Percentiles rank a stretch among this genome's conserved stretches.
Evolutionary conservation across 2,113 vertebrate genomes (phyloP).

Genomic region (Myodes glareolus): DNA sequence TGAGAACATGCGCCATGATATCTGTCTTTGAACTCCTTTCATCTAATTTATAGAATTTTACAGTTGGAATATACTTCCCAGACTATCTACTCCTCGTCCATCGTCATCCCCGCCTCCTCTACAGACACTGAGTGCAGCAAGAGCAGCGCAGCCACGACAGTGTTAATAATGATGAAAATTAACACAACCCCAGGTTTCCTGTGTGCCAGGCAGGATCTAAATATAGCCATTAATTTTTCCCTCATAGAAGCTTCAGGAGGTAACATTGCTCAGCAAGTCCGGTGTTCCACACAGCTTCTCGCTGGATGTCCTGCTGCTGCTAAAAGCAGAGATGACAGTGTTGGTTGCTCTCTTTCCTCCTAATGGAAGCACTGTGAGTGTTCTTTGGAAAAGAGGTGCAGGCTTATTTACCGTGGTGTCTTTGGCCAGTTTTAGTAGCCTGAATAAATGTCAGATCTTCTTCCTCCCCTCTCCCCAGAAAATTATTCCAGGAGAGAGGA

Average conservation of each 20-base stretch:
- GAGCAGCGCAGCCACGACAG: neutral
- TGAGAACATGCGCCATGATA: neutral
- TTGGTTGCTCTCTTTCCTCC: conserved; percentile 11
- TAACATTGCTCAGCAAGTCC: neutral
- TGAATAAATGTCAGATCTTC: conserved; percentile 1
- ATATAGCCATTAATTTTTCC: neutral
- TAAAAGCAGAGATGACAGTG: conserved; percentile 2
- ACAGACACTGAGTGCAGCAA: neutral
- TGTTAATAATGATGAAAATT: conserved; percentile 14
- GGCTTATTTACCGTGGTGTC: neutral
- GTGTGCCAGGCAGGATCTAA: neutral
- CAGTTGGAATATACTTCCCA: neutral
- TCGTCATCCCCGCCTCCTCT: neutral
- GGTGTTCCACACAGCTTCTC: neutral
- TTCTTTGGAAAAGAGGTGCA: neutral
- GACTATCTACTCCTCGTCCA: neutral
- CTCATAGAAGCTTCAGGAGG: neutral
- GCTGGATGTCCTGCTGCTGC: conserved; percentile 22
- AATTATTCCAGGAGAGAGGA: conserved; percentile 22
- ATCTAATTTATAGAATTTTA: conserved; percentile 16
- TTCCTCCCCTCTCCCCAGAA: neutral
- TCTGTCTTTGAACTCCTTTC: conserved; percentile 1
- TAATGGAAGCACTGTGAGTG: conserved; percentile 24
- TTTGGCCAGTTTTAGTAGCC: conserved; percentile 37
- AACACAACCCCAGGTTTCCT: neutral